A percentile compares a stretch with the other conserved stretches of the same genome.
Evolutionary conservation across 2,888 invertebrate species (phyloP).

Genomic region (Eilema sororculum): DNA sequence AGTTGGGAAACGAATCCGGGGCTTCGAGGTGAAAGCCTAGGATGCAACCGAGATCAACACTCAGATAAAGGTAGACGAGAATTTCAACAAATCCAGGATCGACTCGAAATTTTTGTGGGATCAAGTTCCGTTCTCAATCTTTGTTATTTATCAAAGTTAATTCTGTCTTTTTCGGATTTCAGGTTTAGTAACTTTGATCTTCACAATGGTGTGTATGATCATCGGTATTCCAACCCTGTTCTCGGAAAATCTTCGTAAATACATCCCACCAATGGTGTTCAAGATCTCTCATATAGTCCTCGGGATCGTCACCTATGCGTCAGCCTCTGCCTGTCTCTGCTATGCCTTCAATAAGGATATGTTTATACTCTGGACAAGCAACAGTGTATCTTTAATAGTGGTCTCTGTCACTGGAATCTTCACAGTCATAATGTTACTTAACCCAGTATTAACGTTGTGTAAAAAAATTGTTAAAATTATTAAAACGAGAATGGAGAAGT

Average conservation of each 20-base stretch:
- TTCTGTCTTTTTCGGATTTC: conserved; percentile 34
- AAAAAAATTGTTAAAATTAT: conserved; percentile 51
- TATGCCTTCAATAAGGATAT: conserved; percentile 64
- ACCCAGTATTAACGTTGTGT: conserved; percentile 62
- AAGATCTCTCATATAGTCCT: conserved; percentile 65
- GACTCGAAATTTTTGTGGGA: not conserved
- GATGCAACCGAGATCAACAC: not conserved
- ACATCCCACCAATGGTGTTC: conserved; percentile 54
- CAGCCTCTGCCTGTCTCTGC: conserved; percentile 63
- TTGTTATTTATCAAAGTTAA: conserved; percentile 5
- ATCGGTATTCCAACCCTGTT: conserved; percentile 63
- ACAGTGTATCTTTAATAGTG: conserved; percentile 50
- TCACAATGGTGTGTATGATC: conserved; percentile 58
- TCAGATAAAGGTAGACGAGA: conserved; percentile 8
- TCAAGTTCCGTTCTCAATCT: not conserved
- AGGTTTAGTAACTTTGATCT: conserved; percentile 66
- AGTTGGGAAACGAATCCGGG: not conserved
- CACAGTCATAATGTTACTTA: conserved; percentile 63
- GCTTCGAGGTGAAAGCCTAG: not conserved
- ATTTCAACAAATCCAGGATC: conserved; percentile 2
- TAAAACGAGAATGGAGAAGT: conserved; percentile 28
- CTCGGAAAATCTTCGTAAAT: conserved; percentile 56
- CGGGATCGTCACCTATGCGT: conserved; percentile 62
- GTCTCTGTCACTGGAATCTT: conserved; percentile 59
- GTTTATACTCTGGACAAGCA: conserved; percentile 63